These are phyloP conservation scores for Trimorus sp. DNA, from an alignment of 2,888 invertebrate species.

Conservation along the genomic window DNA sequence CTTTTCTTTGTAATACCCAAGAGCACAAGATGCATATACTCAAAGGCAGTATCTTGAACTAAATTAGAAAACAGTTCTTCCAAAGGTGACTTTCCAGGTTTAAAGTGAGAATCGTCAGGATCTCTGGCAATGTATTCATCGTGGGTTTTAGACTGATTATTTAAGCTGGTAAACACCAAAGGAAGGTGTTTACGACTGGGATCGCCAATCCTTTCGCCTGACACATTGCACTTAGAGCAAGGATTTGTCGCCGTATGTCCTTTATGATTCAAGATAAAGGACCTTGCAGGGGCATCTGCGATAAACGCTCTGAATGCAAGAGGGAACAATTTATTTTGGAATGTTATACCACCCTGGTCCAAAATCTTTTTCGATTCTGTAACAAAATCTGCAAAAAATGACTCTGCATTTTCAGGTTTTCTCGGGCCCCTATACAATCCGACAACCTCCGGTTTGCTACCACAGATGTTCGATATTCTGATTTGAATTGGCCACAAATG, in stretches of 20 bases:
- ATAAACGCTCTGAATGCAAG: constrained; percentile 16
- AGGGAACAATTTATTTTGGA: not conserved
- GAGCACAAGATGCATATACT: constrained; percentile 33
- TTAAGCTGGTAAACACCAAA: constrained; percentile 1
- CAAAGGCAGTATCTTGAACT: constrained; percentile 14
- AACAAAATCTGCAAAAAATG: too few species aligned
- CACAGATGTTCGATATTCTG: too few species aligned
- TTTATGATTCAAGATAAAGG: constrained; percentile 15
- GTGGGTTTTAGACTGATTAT: constrained; percentile 15
- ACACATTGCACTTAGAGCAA: constrained; percentile 21
- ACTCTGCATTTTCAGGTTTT: too few species aligned
- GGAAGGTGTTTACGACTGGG: not conserved
- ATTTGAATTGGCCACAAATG: too few species aligned
- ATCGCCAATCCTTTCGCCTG: not conserved
- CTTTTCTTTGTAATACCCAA: constrained; percentile 21
- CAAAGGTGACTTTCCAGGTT: not conserved
- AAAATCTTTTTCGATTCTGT: not conserved
- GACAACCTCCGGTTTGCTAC: too few species aligned
- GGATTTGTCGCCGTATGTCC: constrained; percentile 7
- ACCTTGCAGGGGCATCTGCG: constrained; percentile 26
- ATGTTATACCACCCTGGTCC: constrained; percentile 7
- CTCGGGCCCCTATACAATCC: too few species aligned
- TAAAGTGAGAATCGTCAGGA: constrained; percentile 18
- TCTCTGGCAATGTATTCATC: constrained; percentile 32
- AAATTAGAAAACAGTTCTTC: constrained; percentile 8